Evolutionary conservation across 2,113 vertebrate genomes (phyloP), one percentile per base, ranked within the genome.

Genomic region (Myxocyprinus asiaticus): DNA sequence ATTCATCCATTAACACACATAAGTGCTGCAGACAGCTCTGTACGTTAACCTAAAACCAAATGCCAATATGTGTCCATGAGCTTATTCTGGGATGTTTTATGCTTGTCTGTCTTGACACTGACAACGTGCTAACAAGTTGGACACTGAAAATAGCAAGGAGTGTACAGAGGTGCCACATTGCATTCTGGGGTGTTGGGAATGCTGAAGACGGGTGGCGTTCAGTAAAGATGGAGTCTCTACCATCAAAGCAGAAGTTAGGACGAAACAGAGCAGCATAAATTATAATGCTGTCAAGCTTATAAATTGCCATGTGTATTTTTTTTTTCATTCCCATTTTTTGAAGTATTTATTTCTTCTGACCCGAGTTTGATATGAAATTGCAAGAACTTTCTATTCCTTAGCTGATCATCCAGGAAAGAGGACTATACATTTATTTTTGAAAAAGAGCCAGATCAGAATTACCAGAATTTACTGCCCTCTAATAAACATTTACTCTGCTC

Each of bases 71-170:
- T 66, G 64, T 68, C 61, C 70, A 70, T 71, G 66, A 5, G 74
- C 74, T 76, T 78, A 76, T 58, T 77, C 64, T 59, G 43, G 55
- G 76, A 83, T 79, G 51, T 71, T 70, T 77, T 45, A 77, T 61
- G 50, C 42, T 11, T 56, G 69, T 62, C 77, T 78, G 78, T 69
- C 68, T 15, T 22, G 74, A 75, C 82, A 63, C 22, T 84, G 80
- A 86, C 82, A 86, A 72, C 61, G 53, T 84, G 82, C 74, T 86
- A 84, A 86, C 80, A 84, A 86, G 80, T 80, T 68, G 66, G 76
- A 82, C 68, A 59, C 85, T 78, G 42, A 82, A 86, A 86, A 86
- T 86, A 86, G 82, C 22, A 43, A 17, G n/a, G 47, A 62, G 53
- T 70, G 69, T 51, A 33, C 69, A 74, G 63, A 82, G 81, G 76